Conservation (phyloP, 2,113 vertebrate genomes). For the Varanus komodoensis region DNA sequence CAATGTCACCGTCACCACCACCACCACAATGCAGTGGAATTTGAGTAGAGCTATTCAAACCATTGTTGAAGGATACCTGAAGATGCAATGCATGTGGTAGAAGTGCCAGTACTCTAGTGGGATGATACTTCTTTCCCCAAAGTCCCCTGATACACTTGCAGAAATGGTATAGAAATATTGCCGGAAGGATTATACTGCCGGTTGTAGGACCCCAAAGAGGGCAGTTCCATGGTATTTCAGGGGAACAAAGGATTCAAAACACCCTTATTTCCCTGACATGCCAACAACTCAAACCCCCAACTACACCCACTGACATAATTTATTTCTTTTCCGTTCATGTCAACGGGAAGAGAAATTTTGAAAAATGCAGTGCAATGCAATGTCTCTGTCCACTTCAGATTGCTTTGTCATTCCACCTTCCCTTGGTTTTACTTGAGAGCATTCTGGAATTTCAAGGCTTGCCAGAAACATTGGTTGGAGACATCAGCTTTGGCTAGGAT, state of each 20-base stretch:
- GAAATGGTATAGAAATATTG: background rate
- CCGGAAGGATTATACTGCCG: background rate
- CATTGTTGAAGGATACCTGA: background rate
- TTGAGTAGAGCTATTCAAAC: too few species aligned
- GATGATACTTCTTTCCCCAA: background rate
- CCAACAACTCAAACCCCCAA: background rate
- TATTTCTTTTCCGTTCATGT: background rate
- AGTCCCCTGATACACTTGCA: background rate
- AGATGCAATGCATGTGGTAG: background rate
- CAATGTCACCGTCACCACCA: too few species aligned
- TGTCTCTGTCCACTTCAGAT: too few species aligned
- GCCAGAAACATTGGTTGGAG: slow-evolving; percentile 2
- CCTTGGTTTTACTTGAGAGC: background rate
- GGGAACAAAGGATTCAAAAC: background rate
- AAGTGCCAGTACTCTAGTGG: background rate
- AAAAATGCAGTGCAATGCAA: too few species aligned
- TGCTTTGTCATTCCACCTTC: background rate
- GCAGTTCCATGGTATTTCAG: too few species aligned
- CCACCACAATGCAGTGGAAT: too few species aligned
- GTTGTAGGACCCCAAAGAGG: background rate
- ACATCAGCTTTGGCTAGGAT: slow-evolving; percentile 26
- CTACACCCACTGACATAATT: background rate
- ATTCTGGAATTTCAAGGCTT: background rate
- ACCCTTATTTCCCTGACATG: background rate
- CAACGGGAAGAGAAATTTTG: too few species aligned